These are phyloP conservation scores for Perdix hodgsoniae DNA, from an alignment of 2,797 vertebrate species.

Conservation along the genomic window DNA sequence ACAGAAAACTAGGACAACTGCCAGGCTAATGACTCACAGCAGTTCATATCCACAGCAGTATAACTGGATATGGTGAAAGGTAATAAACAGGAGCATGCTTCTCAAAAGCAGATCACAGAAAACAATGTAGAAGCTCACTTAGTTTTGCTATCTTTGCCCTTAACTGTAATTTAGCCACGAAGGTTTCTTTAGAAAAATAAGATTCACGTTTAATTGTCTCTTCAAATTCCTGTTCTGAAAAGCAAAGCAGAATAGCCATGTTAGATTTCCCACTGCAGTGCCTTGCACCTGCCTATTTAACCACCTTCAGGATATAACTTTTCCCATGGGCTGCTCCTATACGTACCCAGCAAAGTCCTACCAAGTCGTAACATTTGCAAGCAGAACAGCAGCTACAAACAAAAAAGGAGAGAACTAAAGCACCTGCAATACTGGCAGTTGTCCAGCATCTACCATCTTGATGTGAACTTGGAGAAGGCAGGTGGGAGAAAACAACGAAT, in stretches of 20 bases:
- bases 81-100: background rate
- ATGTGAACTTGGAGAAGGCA: background rate
- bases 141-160: background rate
- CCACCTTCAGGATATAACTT: background rate
- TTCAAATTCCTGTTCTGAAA: background rate
- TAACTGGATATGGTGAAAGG: background rate
- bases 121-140: background rate
- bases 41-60: background rate
- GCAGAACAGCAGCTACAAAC: background rate
- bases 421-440: constrained; percentile 35
- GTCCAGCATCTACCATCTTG: background rate
- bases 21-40: background rate
- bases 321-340: background rate
- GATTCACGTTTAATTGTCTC: background rate
- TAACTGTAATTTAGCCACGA: background rate
- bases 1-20: background rate
- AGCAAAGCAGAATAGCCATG: background rate
- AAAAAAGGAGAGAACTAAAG: background rate
- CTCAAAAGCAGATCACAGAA: background rate
- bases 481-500: background rate
- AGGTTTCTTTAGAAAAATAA: background rate
- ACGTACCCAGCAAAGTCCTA: background rate
- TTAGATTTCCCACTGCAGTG: background rate
- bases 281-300: background rate
- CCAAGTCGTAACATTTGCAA: background rate